Percentiles rank a stretch among this genome's conserved stretches.
phyloP scores from a whole-genome alignment of 1,140 invertebrate species.

The Drosophila rufa region DNA sequence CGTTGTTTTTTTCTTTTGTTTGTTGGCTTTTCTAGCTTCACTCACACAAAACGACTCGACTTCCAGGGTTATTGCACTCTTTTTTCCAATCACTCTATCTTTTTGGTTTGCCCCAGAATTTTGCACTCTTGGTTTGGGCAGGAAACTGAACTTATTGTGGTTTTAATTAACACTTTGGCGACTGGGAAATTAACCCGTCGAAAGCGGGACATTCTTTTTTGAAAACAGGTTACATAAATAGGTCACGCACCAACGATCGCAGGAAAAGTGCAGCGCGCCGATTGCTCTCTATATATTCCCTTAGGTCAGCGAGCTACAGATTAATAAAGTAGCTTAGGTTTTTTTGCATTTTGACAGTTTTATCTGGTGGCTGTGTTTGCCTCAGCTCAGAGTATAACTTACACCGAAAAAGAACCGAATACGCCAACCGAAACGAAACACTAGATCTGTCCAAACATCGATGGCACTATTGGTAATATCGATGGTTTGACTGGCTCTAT shows the following conservation, averaged over 20 bases:
- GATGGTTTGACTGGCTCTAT: too few species aligned
- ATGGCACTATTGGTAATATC: too few species aligned
- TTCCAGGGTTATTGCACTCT: slow-evolving; percentile 78
- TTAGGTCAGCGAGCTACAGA: slow-evolving; percentile 46
- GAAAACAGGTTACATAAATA: slow-evolving; percentile 84
- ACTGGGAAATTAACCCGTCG: slow-evolving; percentile 30
- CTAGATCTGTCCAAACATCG: slow-evolving; percentile 3
- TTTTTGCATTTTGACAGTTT: slow-evolving; percentile 18
- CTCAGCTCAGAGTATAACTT: slow-evolving; percentile 41
- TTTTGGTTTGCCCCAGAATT: slow-evolving; percentile 27
- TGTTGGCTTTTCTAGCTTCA: slow-evolving; percentile 55
- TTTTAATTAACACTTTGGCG: slow-evolving; percentile 35
- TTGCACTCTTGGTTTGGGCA: slow-evolving; percentile 41
- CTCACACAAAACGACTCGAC: slow-evolving; percentile 35
- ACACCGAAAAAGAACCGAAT: slow-evolving; percentile 48
- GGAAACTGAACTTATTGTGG: slow-evolving; percentile 26
- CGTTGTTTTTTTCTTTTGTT: slow-evolving; percentile 58
- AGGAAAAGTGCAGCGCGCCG: slow-evolving; percentile 66
- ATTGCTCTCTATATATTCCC: slow-evolving; percentile 23
- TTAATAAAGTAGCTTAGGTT: slow-evolving; percentile 37
- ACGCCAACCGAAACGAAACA: slow-evolving; percentile 3
- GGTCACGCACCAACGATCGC: slow-evolving; percentile 76
- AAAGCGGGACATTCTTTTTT: slow-evolving; percentile 69
- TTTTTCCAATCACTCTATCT: slow-evolving; percentile 46
- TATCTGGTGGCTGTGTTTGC: neutral